Base-by-base conservation (phyloP, 2,797 vertebrate genomes). In the Galaxias olidus region DNA sequence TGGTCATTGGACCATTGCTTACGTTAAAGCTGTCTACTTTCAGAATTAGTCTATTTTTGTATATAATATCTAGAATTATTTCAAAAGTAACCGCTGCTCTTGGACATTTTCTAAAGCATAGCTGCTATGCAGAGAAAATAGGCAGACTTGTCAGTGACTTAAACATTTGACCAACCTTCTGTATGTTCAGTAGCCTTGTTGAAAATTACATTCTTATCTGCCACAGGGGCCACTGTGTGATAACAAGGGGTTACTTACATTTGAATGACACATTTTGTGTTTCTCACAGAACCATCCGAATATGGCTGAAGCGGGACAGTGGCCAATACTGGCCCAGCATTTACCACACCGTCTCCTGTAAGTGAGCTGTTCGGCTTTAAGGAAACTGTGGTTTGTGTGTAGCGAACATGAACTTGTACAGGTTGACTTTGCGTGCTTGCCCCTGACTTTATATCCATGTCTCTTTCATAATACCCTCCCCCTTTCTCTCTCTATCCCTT, bases 251-350 rank as follows among this genome's bases (percentile, higher is more conserved):
- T 8, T 30, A 10, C 1, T 55, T 7, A 45, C 40, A 17, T 62
- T 52, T 19, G 12, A 71, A 53, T 61, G 0, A 59, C 44, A 46
- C 41, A 45, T 50, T 64, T 53, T 14, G 1, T 59, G 70, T 72
- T 59, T 65, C 20, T 65, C 65, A 54, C 82, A 98, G 97, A 86
- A 98, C 96, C 59, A 94, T 98, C 80, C 88, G 97, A 45, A 94
- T 98, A 56, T 98, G 97, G 96, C 93, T 98, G 81, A 98, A 98
- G 82, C 92, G 97, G 85, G 97, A 98, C 93, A 98, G 97, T 0
- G 97, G 97, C 50, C 97, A 98, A 65, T 98, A 98, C 83, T 98
- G 97, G 97, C 97, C 97, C 53, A 98, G 96, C 88, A 98, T 98
- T 83, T 98, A 94, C 79, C 96, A 98, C 89, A 97, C 95, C 0